Evolutionary conservation across 37 sponge, comb jelly and placozoan species (phyloP), one percentile per base, ranked within the genome.

Genomic region (Axinella damicornis): DNA sequence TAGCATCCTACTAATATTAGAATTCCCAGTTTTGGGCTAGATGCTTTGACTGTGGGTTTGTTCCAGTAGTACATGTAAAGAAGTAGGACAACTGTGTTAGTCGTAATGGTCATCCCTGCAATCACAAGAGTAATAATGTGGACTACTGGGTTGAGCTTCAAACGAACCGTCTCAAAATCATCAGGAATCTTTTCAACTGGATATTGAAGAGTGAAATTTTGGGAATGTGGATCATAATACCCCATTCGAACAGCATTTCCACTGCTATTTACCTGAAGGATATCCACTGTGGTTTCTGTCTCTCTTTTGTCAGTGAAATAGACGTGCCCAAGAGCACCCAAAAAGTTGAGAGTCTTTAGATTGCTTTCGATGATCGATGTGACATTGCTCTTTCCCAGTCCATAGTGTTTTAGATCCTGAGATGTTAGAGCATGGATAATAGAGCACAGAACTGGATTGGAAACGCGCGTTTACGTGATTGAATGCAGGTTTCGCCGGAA

Each of bases 301-400:
- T 46, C 62, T 18, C 58, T 57, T 30, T 77, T 21, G 13, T 77
- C 33, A 61, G 62, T 61, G 65, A 83, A 64, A 22, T 17, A 31
- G 40, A 83, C 64, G 12, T 2, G 37, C 31, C 84, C 84, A 25
- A 65, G 36, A 17, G 84, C 84, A 63, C 84, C 84, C 17, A 36
- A 21, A 39, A 79, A 79, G 17, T 4, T 4, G 36, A 82, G 15
- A 33, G n/a, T 54, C 18, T 63, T 19, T 12, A 85, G 46, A 17
- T 27, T 21, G 14, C 60, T 37, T 27, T 71, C 65, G 6, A 86
- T 38, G 21, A 30, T 73, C 15, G 70, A 31, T 40, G 80, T 86
- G 12, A 72, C 87, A 73, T 87, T 46, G 46, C 46, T 46, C 46
- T 46, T 46, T 9, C 46, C 46, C 9, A 46, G 46, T 46, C 46